Base-by-base conservation (phyloP, 1,140 invertebrate genomes). In the Nymphalis io region DNA sequence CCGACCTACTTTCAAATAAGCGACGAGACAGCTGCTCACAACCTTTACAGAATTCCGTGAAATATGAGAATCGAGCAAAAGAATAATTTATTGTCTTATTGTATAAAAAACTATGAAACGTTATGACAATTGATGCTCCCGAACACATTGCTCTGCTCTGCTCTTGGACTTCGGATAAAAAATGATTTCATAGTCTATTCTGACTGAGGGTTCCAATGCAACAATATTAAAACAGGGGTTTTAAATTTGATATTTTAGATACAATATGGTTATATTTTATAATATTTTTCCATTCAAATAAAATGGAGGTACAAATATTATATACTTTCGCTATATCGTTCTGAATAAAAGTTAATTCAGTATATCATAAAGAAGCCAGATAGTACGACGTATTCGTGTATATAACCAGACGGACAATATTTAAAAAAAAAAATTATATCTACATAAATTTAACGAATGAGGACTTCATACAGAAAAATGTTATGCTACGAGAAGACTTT, bases 61-160 rank as follows among this genome's bases (percentile, higher is more conserved):
- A 72, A 71, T 79, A 71, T 73, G 70, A 75, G 72, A 67, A 60
- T 61, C 46, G 40, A 61, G 53, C 65, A 42, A 62, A 63, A 72
- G 59, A 71, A 20, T 51, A 72, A 75, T 78, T 82, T 73, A 76
- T 78, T 74, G 74, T 78, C 64, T 67, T 74, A 72, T 74, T 80
- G 62, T 64, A 55, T 44, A 65, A 73, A 78, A 75, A 73, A 78
- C 51, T 60, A 40, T 53, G 53, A 44, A 15, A 53, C 61, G 46
- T 63, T n/a, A 38, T 59, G 38, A 68, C 53, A 64, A 70, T 33
- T 39, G 67, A 33, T 44, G 27, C 60, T 48, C 33, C 64, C 65
- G 18, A 64, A 72, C 72, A 61, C 74, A 59, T 33, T 1, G 27
- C 27, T 70, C 57, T n/a, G n/a, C n/a, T 67, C 59, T 60, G 18